Evolutionary conservation across 2,797 vertebrate genomes (phyloP).

Genomic region (Hoplostethus mediterraneus): DNA sequence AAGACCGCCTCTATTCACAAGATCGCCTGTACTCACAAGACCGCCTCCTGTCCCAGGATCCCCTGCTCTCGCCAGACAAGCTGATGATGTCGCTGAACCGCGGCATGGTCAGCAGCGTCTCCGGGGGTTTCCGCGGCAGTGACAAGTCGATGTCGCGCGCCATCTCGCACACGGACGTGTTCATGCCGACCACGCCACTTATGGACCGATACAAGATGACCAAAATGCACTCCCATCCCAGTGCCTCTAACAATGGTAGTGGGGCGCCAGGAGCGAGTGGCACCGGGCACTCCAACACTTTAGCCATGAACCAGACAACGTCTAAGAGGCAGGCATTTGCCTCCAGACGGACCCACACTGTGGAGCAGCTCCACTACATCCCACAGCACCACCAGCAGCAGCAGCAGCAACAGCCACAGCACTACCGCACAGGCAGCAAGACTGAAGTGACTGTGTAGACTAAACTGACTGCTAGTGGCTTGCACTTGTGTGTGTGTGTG

Average conservation of each 20-base stretch:
- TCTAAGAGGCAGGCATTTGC: slow-evolving; percentile 97
- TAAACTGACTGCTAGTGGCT: slow-evolving; percentile 11
- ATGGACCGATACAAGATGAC: slow-evolving; percentile 99
- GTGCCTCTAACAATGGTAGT: slow-evolving; percentile 93
- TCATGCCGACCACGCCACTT: slow-evolving; percentile 94
- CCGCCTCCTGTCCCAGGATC: slow-evolving; percentile 89
- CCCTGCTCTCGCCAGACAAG: slow-evolving; percentile 95
- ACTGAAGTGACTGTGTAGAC: slow-evolving; percentile 98
- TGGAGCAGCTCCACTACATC: slow-evolving; percentile 97
- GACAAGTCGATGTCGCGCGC: slow-evolving; percentile 92
- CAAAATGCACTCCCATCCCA: slow-evolving; percentile 99
- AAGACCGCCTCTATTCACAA: slow-evolving; percentile 87
- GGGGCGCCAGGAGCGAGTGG: slow-evolving; percentile 37
- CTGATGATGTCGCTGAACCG: slow-evolving; percentile 93
- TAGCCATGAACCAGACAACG: slow-evolving; percentile 93
- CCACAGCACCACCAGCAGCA: slow-evolving; percentile 88
- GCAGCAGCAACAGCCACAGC: slow-evolving; percentile 89
- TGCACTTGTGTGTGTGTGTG: slow-evolving; percentile 14
- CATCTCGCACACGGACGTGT: slow-evolving; percentile 97
- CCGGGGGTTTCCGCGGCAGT: slow-evolving; percentile 82
- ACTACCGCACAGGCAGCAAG: slow-evolving; percentile 98
- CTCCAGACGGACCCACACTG: slow-evolving; percentile 96
- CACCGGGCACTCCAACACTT: slow-evolving; percentile 87
- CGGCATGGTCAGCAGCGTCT: slow-evolving; percentile 77
- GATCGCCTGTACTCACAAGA: slow-evolving; percentile 97